Evolutionary conservation across 53 echinoderm and acorn worm genomes (phyloP).

Genomic region (Arbacia lixula): DNA sequence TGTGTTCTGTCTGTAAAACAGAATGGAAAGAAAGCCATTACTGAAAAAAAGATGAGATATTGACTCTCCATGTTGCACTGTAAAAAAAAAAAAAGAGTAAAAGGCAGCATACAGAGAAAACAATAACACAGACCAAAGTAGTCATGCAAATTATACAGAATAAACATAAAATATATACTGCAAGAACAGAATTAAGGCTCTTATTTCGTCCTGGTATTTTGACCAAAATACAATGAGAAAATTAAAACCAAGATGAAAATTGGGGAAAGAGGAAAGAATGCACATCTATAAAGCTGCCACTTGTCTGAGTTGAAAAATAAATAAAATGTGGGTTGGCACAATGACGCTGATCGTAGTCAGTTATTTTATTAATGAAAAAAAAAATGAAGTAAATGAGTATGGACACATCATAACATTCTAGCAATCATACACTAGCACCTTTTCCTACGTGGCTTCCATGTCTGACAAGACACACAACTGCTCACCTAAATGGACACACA

Average conservation of each 20-base stretch:
- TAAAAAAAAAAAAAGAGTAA: too few relatives aligned
- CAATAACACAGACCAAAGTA: too few relatives aligned
- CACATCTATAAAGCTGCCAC: conserved; percentile 48
- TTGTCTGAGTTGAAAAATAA: conserved; percentile 48
- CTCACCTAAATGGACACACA: conserved; percentile 37
- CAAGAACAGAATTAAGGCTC: not conserved
- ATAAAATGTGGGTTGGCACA: conserved; percentile 36
- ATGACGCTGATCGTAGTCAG: not conserved
- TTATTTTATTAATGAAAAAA: conserved; percentile 4
- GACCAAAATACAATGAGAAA: not conserved
- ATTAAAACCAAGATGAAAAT: not conserved
- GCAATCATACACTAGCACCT: conserved; percentile 53
- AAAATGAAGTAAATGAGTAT: not conserved
- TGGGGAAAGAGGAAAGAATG: conserved; percentile 30
- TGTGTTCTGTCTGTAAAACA: too few relatives aligned
- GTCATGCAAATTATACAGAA: not conserved
- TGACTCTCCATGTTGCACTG: too few relatives aligned
- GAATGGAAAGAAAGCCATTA: too few relatives aligned
- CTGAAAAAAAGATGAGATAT: too few relatives aligned
- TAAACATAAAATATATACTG: not conserved
- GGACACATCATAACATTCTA: conserved; percentile 23
- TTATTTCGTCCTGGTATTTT: too few relatives aligned
- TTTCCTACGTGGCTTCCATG: conserved; percentile 16
- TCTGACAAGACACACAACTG: not conserved
- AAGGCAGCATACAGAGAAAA: too few relatives aligned